Conservation (phyloP, 2,888 invertebrate genomes). For the Pseudococcus longispinus region DNA sequence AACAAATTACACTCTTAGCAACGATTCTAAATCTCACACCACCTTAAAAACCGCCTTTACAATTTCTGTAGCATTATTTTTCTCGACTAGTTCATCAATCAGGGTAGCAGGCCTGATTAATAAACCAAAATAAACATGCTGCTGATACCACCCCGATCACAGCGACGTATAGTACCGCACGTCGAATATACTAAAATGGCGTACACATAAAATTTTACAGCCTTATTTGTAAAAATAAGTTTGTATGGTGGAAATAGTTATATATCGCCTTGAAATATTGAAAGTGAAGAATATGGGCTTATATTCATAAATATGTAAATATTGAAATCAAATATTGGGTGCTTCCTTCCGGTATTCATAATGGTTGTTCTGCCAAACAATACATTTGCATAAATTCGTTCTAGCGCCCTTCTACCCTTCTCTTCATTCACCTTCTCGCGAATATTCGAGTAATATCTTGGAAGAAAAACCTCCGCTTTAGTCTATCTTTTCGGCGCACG, state of each 20-base stretch:
- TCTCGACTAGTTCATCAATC: neutral
- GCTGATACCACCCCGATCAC: neutral
- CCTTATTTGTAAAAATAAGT: conserved; percentile 5
- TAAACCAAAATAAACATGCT: conserved; percentile 11
- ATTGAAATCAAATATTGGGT: conserved; percentile 38
- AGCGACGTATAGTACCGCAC: neutral
- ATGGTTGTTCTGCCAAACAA: conserved; percentile 22
- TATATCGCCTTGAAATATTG: conserved; percentile 25
- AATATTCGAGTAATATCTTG: neutral
- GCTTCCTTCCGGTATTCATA: conserved; percentile 43
- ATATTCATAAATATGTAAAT: conserved; percentile 47
- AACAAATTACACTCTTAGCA: neutral
- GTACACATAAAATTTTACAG: conserved; percentile 26
- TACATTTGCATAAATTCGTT: conserved; percentile 19
- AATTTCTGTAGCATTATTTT: neutral
- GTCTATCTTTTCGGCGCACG: no score
- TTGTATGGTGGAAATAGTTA: neutral
- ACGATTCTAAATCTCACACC: neutral
- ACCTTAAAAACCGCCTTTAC: neutral
- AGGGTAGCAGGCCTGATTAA: neutral
- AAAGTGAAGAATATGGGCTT: conserved; percentile 45
- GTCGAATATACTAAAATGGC: neutral
- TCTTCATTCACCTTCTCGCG: no score
- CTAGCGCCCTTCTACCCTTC: neutral
- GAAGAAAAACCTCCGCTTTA: neutral